phyloP scores from a whole-genome alignment of 2,797 vertebrate species.

The Pterois miles region DNA sequence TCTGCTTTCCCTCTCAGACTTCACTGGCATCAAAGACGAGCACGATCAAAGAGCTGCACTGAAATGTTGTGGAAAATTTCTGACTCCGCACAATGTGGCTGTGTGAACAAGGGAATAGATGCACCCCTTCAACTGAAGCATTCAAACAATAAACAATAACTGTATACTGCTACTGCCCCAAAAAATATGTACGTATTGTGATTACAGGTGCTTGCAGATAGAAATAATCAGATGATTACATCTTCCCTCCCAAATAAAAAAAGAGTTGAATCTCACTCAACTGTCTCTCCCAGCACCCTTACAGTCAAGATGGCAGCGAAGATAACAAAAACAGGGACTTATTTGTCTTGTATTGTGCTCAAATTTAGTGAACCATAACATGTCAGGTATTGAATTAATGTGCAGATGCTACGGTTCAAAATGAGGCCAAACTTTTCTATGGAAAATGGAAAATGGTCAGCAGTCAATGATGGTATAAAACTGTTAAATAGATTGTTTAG shows the following conservation, averaged over 20 bases:
- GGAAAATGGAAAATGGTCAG: no score
- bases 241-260: no score
- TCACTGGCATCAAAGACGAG: conserved; percentile 43
- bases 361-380: not conserved
- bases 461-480: no score
- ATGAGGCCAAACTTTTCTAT: not conserved
- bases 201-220: not conserved
- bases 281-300: no score
- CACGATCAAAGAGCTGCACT: conserved; percentile 50
- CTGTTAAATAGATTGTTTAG: no score
- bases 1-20: conserved; percentile 18
- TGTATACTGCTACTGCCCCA: not conserved
- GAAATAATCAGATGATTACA: not conserved
- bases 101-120: not conserved
- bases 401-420: not conserved
- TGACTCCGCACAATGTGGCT: not conserved
- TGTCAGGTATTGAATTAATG: not conserved
- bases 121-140: not conserved
- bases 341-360: accelerated
- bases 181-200: not conserved
- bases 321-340: not conserved
- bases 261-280: no score
- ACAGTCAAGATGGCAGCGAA: not conserved
- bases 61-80: conserved; percentile 27
- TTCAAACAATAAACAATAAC: not conserved